These are phyloP conservation scores for Rhagoletis zephyria DNA, from an alignment of 1,140 invertebrate genomes.

Conservation along the genomic window DNA sequence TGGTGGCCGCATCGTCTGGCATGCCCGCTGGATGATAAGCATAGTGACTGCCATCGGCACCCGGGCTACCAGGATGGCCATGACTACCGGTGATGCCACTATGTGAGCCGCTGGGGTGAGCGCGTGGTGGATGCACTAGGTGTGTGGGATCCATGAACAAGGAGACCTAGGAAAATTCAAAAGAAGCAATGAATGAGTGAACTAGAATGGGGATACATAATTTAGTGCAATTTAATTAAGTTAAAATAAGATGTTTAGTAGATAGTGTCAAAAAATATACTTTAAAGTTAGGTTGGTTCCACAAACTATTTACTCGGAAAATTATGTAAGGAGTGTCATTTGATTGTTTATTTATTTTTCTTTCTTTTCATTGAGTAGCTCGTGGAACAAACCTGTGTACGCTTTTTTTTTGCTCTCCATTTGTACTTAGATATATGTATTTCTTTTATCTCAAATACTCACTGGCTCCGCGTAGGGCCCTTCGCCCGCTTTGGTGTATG, in stretches of 20 bases:
- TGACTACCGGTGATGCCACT: conserved; percentile 57
- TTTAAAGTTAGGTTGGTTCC: conserved; percentile 30
- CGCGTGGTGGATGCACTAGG: conserved; percentile 75
- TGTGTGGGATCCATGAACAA: conserved; percentile 79
- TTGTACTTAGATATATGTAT: no score
- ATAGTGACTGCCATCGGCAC: conserved; percentile 63
- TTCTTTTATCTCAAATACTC: conserved; percentile 55
- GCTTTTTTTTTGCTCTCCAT: no score
- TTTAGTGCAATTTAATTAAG: no score
- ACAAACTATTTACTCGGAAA: no score
- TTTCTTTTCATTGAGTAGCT: no score
- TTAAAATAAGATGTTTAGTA: background rate
- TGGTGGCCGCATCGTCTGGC: conserved; percentile 63
- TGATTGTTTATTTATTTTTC: no score
- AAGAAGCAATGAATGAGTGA: background rate
- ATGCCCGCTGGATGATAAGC: conserved; percentile 64
- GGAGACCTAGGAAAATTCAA: conserved; percentile 62
- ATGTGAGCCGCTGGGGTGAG: conserved; percentile 74
- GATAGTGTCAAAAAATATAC: conserved; percentile 7
- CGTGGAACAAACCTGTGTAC: no score
- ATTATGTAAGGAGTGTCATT: no score
- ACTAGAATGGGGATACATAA: background rate
- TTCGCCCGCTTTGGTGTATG: conserved; percentile 80
- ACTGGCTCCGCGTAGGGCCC: conserved; percentile 81
- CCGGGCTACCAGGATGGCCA: conserved; percentile 20